These are phyloP conservation scores for Pao palembangensis DNA, from an alignment of 2,113 vertebrate genomes.

Conservation along the genomic window DNA sequence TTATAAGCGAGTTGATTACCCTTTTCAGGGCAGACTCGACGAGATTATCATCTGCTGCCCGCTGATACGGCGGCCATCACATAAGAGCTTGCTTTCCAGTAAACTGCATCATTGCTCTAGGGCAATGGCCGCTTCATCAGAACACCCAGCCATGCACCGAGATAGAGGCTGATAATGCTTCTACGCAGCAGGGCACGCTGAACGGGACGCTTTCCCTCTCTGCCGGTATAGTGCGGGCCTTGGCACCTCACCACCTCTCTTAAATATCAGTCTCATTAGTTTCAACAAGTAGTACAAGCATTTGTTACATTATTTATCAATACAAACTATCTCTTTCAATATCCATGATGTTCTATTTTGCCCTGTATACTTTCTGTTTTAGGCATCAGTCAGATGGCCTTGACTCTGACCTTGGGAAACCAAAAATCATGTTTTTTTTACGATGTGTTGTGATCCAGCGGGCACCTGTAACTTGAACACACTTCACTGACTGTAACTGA, in stretches of 20 bases:
- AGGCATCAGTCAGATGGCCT: no score
- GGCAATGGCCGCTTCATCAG: slow-evolving; percentile 56
- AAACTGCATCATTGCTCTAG: slow-evolving; percentile 58
- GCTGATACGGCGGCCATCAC: slow-evolving; percentile 60
- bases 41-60: slow-evolving; percentile 69
- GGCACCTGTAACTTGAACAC: slow-evolving; percentile 1
- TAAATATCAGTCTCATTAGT: slow-evolving; percentile 34
- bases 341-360: not conserved
- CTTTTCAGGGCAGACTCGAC: slow-evolving; percentile 55
- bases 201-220: not conserved
- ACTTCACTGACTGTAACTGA: slow-evolving; percentile 30
- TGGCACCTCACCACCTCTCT: not conserved
- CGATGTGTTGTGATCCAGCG: not conserved
- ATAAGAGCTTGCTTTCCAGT: slow-evolving; percentile 51
- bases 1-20: slow-evolving; percentile 69
- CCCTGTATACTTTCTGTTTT: no score
- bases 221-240: not conserved
- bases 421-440: not conserved
- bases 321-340: not conserved
- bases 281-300: slow-evolving; percentile 17
- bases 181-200: slow-evolving; percentile 33
- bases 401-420: no score
- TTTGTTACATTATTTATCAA: not conserved
- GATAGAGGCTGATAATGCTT: slow-evolving; percentile 36
- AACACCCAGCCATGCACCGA: slow-evolving; percentile 43